Conservation (phyloP, 2,888 invertebrate genomes). For the Panzeria rudis region DNA sequence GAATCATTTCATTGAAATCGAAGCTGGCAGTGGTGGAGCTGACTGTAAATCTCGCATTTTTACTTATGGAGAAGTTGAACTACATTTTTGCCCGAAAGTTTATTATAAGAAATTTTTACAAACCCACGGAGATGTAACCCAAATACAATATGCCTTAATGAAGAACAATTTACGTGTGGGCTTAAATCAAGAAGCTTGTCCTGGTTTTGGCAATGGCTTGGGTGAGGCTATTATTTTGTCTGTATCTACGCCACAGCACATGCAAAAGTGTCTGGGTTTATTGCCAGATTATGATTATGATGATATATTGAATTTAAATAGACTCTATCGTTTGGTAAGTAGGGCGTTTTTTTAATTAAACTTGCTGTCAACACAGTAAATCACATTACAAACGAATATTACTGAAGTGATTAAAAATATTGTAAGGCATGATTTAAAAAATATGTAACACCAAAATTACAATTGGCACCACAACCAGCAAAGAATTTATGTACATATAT, state of each 20-base stretch:
- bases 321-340: slow-evolving; percentile 75
- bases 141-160: slow-evolving; percentile 76
- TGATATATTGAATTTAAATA: slow-evolving; percentile 75
- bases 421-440: too few relatives aligned
- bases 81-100: slow-evolving; percentile 78
- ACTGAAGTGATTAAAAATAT: background rate
- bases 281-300: slow-evolving; percentile 74
- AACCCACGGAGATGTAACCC: slow-evolving; percentile 77
- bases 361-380: too few relatives aligned
- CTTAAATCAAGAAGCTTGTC: slow-evolving; percentile 78
- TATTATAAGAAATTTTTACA: slow-evolving; percentile 82
- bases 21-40: slow-evolving; percentile 73
- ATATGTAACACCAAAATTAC: too few relatives aligned
- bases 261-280: slow-evolving; percentile 82
- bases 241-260: slow-evolving; percentile 87
- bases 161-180: slow-evolving; percentile 76
- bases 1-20: slow-evolving; percentile 75
- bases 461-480: too few relatives aligned
- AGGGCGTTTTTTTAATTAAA: background rate
- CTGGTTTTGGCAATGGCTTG: slow-evolving; percentile 78
- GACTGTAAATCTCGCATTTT: slow-evolving; percentile 79
- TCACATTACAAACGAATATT: background rate
- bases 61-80: slow-evolving; percentile 77
- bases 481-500: too few relatives aligned
- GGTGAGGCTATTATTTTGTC: slow-evolving; percentile 83